Evolutionary conservation across 2,797 vertebrate species (phyloP).

Genomic region (Clarias platycephalus): DNA sequence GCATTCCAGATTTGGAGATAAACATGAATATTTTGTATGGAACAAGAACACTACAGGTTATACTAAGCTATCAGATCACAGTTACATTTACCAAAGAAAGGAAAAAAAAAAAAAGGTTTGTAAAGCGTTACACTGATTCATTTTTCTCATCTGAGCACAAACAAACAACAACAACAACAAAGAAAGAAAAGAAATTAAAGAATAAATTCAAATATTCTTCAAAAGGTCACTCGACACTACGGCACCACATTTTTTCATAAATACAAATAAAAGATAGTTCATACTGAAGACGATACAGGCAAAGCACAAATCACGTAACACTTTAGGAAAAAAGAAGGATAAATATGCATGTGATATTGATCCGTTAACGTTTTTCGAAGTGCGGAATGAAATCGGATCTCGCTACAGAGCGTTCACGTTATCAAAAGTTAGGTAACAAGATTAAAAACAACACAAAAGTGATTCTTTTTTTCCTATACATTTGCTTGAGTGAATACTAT

Average conservation of each 20-base stretch:
- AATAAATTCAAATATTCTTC: slow-evolving; percentile 19
- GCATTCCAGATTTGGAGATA: slow-evolving; percentile 29
- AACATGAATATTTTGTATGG: slow-evolving; percentile 28
- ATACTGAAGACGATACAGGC: slow-evolving; percentile 51
- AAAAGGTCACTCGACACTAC: slow-evolving; percentile 38
- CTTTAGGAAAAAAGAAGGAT: slow-evolving; percentile 43
- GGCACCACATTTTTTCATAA: slow-evolving; percentile 46
- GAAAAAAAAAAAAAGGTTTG: slow-evolving; percentile 7
- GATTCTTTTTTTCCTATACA: slow-evolving; percentile 24
- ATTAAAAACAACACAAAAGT: slow-evolving; percentile 48
- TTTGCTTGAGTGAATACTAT: slow-evolving; percentile 58
- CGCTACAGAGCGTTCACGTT: slow-evolving; percentile 30
- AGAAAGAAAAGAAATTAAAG: neutral
- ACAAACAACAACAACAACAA: neutral
- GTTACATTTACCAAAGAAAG: slow-evolving; percentile 39
- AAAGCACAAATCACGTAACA: slow-evolving; percentile 53
- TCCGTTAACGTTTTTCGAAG: slow-evolving; percentile 18
- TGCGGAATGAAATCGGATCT: slow-evolving; percentile 24
- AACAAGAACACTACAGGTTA: slow-evolving; percentile 37
- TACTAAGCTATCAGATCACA: slow-evolving; percentile 44
- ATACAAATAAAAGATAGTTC: slow-evolving; percentile 48
- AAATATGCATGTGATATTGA: slow-evolving; percentile 38
- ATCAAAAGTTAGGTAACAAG: slow-evolving; percentile 45
- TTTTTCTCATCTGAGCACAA: slow-evolving; percentile 12
- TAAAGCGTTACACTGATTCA: slow-evolving; percentile 27